Evolutionary conservation across 1,140 invertebrate species (phyloP).

Genomic region (Globodera ellingtonae): DNA sequence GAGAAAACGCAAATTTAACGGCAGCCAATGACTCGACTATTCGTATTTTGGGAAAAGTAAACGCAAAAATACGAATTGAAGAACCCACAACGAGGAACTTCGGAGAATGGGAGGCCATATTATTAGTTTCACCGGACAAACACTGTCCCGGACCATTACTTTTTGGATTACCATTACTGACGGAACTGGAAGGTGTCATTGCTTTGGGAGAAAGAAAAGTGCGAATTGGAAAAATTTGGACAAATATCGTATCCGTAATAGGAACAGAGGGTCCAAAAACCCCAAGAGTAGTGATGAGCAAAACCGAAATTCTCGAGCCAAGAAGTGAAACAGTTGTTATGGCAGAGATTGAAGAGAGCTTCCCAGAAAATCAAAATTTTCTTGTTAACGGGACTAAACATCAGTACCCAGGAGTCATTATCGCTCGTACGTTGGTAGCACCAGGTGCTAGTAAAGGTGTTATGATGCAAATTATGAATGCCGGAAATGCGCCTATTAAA

Average conservation of each 20-base stretch:
- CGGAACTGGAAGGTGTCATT: neutral
- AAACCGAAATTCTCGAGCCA: neutral
- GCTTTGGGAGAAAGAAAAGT: conserved; percentile 5
- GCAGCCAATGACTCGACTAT: neutral
- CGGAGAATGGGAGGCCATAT: neutral
- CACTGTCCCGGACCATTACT: neutral
- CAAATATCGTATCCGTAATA: neutral
- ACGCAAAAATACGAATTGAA: neutral
- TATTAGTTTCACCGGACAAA: neutral
- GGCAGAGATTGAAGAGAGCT: neutral
- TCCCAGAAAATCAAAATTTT: no score
- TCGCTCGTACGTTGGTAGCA: no score
- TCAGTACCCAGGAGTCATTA: no score
- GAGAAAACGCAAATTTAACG: neutral
- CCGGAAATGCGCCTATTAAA: no score
- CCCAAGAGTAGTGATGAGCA: neutral
- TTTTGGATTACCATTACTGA: neutral
- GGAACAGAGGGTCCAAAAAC: neutral
- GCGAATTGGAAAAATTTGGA: neutral
- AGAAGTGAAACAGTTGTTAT: neutral
- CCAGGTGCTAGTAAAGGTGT: no score
- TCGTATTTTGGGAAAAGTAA: neutral
- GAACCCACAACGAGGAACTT: neutral
- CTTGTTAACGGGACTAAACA: no score
- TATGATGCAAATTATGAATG: no score